phyloP scores from a whole-genome alignment of 2,888 invertebrate genomes.

The Mystacides longicornis region DNA sequence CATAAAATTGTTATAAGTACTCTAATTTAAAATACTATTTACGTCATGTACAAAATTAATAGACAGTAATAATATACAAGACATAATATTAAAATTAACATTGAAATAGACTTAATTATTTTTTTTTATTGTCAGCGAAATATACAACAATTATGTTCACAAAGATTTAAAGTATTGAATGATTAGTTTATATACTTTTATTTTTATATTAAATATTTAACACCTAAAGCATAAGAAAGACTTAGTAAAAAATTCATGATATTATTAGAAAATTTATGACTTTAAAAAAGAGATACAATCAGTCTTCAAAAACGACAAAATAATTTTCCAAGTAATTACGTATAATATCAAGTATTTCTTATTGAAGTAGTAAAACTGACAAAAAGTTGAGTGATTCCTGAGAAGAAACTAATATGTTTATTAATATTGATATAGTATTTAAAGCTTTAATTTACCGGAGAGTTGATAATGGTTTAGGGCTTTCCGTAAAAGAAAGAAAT shows the following conservation, averaged over 20 bases:
- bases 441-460: slow-evolving; percentile 26
- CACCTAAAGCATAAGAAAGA: neutral
- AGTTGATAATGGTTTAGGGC: slow-evolving; percentile 10
- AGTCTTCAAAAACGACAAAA: slow-evolving; percentile 15
- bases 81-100: neutral
- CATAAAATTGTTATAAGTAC: too few relatives aligned
- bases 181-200: neutral
- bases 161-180: neutral
- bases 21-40: too few relatives aligned
- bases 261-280: slow-evolving; percentile 6
- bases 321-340: neutral
- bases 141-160: slow-evolving; percentile 5
- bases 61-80: neutral
- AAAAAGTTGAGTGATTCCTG: too few relatives aligned
- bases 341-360: neutral
- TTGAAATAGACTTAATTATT: slow-evolving; percentile 1
- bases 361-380: too few relatives aligned
- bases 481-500: too few relatives aligned
- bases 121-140: slow-evolving; percentile 17
- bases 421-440: slow-evolving; percentile 9
- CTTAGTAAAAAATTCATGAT: neutral
- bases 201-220: neutral
- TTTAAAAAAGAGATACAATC: slow-evolving; percentile 12
- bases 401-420: neutral
- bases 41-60: slow-evolving; percentile 3